Conservation (phyloP, 2,888 invertebrate species). For the Serripes groenlandicus region DNA sequence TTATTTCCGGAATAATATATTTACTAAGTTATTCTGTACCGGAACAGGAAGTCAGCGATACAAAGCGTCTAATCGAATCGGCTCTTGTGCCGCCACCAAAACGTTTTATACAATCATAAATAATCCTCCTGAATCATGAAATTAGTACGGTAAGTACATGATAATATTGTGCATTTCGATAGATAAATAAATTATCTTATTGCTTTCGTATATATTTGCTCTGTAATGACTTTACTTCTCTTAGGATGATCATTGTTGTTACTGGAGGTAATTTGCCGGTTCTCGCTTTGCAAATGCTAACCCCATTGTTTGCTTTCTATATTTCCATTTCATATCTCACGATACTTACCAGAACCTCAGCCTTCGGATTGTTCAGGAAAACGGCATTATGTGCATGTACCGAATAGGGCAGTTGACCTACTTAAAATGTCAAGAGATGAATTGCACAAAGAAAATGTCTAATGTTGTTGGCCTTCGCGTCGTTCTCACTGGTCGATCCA, state of each 20-base stretch:
- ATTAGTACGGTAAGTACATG: conserved; percentile 73
- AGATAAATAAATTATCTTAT: not conserved
- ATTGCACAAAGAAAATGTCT: too few relatives aligned
- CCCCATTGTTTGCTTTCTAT: too few relatives aligned
- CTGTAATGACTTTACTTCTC: not conserved
- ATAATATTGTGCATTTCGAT: not conserved
- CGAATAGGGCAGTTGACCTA: too few relatives aligned
- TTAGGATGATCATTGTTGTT: not conserved
- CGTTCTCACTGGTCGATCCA: too few relatives aligned
- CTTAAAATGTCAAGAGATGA: too few relatives aligned
- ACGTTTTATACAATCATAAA: conserved; percentile 10
- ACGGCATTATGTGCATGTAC: too few relatives aligned
- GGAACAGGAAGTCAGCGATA: conserved; percentile 5
- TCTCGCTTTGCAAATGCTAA: not conserved
- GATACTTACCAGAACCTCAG: too few relatives aligned
- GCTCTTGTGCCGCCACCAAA: conserved; percentile 17
- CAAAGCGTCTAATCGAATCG: conserved; percentile 20
- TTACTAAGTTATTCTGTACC: too few relatives aligned
- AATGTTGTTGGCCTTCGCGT: too few relatives aligned
- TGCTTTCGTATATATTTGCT: not conserved
- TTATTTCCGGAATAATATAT: too few relatives aligned
- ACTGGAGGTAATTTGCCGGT: not conserved
- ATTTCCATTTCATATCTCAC: too few relatives aligned
- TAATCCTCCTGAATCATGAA: conserved; percentile 76
- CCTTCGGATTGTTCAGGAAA: too few relatives aligned